phyloP scores from a whole-genome alignment of 1,140 invertebrate genomes.

The Choristoneura fumiferana region DNA sequence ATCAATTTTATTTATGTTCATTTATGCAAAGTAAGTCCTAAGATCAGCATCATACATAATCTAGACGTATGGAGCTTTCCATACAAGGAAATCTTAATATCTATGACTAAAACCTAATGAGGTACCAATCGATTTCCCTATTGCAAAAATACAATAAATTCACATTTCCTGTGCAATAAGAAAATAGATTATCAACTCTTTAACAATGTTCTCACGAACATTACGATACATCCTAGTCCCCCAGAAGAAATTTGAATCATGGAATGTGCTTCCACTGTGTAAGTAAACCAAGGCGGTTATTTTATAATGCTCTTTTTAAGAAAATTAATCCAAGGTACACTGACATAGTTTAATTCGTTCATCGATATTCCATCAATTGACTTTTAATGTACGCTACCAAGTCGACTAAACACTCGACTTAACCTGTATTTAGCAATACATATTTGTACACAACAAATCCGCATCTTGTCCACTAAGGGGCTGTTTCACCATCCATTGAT shows the following conservation, averaged over 20 bases:
- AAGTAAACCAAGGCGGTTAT: neutral
- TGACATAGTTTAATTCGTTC: too few species aligned
- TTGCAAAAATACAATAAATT: slow-evolving; percentile 17
- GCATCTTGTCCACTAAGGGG: too few species aligned
- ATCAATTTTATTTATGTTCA: slow-evolving; percentile 48
- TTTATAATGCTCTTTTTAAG: too few species aligned
- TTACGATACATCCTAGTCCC: neutral
- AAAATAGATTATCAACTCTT: slow-evolving; percentile 13
- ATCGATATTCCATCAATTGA: too few species aligned
- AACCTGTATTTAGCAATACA: too few species aligned
- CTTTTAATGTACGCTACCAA: too few species aligned
- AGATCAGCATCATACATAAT: slow-evolving; percentile 34
- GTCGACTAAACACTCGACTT: too few species aligned
- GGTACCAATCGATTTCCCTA: slow-evolving; percentile 17
- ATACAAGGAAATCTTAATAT: slow-evolving; percentile 42
- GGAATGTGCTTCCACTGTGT: slow-evolving; percentile 8
- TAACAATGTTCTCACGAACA: slow-evolving; percentile 4
- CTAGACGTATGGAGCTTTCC: slow-evolving; percentile 47
- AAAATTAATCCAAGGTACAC: too few species aligned
- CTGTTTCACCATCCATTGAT: too few species aligned
- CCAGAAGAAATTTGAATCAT: neutral
- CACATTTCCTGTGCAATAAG: slow-evolving; percentile 14
- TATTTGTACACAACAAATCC: too few species aligned
- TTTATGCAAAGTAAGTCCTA: slow-evolving; percentile 37
- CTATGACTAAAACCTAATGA: slow-evolving; percentile 24